A percentile compares a stretch with the other conserved stretches of the same genome.
These are phyloP conservation scores for Schizopygopsis pylzovi DNA, from an alignment of 2,797 vertebrate species.

Conservation along the genomic window DNA sequence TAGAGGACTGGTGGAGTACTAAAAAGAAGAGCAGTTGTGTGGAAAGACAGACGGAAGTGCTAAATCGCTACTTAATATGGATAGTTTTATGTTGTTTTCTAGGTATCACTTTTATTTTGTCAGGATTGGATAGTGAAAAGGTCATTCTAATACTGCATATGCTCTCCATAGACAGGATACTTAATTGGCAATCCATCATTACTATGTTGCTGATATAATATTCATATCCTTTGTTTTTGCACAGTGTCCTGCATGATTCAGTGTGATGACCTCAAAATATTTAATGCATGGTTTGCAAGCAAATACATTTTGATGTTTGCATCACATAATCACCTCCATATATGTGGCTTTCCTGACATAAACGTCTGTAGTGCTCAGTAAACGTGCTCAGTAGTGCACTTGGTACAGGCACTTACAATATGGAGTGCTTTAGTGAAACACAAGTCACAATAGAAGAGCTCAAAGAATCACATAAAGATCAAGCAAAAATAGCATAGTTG, in stretches of 20 bases:
- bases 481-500: not conserved
- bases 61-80: conserved; percentile 36
- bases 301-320: not conserved
- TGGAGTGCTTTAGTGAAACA: not conserved
- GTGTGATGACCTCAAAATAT: not conserved
- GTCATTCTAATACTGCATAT: not conserved
- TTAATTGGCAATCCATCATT: not conserved
- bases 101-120: not conserved
- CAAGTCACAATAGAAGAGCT: not conserved
- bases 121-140: not conserved
- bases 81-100: conserved; percentile 28
- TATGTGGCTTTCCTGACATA: not conserved
- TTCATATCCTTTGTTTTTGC: not conserved
- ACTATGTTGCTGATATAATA: not conserved
- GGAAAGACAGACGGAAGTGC: conserved; percentile 10
- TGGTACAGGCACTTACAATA: not conserved
- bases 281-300: not conserved
- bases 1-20: conserved; percentile 6
- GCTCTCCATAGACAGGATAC: not conserved
- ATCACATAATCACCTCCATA: not conserved
- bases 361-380: not conserved
- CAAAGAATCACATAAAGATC: not conserved
- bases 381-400: not conserved
- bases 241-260: no score
- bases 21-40: not conserved